A percentile compares a stretch with the other conserved stretches of the same genome.
Conservation (phyloP, 2,113 vertebrate species). For the Pyxicephalus adspersus region DNA sequence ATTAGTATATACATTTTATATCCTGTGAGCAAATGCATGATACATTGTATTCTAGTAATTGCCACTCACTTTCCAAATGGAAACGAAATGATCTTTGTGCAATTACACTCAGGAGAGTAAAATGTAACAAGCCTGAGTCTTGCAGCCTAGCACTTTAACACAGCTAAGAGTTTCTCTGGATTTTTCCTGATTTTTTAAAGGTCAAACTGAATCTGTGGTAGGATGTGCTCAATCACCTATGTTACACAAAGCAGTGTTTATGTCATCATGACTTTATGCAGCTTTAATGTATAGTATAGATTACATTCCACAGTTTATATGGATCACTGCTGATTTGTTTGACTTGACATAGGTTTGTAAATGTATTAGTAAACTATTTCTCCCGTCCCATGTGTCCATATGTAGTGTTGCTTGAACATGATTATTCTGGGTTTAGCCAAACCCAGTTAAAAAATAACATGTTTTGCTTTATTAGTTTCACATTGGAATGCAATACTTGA, state of each 20-base stretch:
- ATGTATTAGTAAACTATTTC: too few relatives aligned
- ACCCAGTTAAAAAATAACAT: too few relatives aligned
- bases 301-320: not conserved
- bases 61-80: constrained; percentile 87
- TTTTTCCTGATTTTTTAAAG: constrained; percentile 58
- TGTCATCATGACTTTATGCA: constrained; percentile 2
- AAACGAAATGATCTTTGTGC: constrained; percentile 84
- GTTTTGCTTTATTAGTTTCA: too few relatives aligned
- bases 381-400: too few relatives aligned
- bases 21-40: constrained; percentile 86
- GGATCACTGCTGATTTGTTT: too few relatives aligned
- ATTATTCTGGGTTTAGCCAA: too few relatives aligned
- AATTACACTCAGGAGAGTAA: constrained; percentile 89
- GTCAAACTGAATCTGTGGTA: constrained; percentile 60
- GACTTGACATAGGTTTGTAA: too few relatives aligned
- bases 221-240: constrained; percentile 27
- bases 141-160: constrained; percentile 80
- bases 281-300: not conserved
- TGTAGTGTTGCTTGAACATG: too few relatives aligned
- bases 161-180: constrained; percentile 67
- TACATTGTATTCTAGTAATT: constrained; percentile 98
- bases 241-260: constrained; percentile 53
- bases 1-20: constrained; percentile 98
- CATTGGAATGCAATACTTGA: too few relatives aligned
- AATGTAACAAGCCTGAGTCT: constrained; percentile 85